Base-by-base conservation (phyloP, 2,888 invertebrate species). In the Tinea pellionella region DNA sequence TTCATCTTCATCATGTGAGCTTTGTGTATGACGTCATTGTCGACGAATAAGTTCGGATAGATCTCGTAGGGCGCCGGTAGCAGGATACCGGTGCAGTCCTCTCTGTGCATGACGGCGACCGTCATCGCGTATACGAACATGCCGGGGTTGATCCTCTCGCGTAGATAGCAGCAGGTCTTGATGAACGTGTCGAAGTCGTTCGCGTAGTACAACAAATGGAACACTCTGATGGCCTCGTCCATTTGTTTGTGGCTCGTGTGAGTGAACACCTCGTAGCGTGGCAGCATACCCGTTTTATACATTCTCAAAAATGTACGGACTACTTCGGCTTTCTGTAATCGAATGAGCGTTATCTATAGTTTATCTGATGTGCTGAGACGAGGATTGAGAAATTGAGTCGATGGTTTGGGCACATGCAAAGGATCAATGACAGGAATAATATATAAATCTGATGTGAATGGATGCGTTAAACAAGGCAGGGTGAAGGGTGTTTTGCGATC, bases 11-110 rank as follows among this genome's bases (percentile, higher is more conserved):
- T 85, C 73, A 89, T 83, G 67, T 91, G 88, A 0, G 91, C 93
- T 68, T 91, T 89, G 69, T 91, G 89, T 66, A 94, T 91, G 67
- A 92, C 88, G 68, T 92, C 90, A 67, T 90, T 83, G 78, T 92
- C 92, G 72, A 93, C 91, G 88, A 93, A 94, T 79, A 91, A 90
- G 75, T 93, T 90, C 1, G 95, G 95, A 78, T 91, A 90, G 74
- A 94, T 90, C 78, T 95, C 95, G 72, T 94, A 94, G 47, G 91
- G 89, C 24, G 93, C 89, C 19, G 94, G 94, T 18, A 94, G 74
- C 55, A 89, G 84, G 64, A 94, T 80, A 57, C 92, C 92, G 62
- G 88, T 82, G 74, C 90, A 90, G 70, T 94, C 93, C 6, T 75
- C 72, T 58, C 92, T 89, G 73, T 93, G 92, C 73, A 92, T 88